Evolutionary conservation across 2,113 vertebrate genomes (phyloP).

Genomic region (Malurus elegans): DNA sequence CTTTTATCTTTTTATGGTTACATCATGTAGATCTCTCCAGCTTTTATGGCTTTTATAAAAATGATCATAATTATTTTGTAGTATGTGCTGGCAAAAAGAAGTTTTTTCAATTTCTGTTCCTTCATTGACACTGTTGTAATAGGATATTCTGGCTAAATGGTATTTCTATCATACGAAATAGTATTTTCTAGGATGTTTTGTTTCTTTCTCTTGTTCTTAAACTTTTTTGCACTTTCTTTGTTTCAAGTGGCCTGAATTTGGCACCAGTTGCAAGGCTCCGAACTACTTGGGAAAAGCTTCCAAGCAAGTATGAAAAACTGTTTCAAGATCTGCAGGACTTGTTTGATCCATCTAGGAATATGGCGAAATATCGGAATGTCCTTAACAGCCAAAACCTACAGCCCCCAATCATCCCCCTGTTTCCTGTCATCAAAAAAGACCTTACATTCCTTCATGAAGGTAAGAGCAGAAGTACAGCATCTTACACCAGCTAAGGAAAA

Average conservation of each 20-base stretch:
- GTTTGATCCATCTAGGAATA: slow-evolving; percentile 97
- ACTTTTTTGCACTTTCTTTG: neutral
- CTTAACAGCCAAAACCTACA: slow-evolving; percentile 97
- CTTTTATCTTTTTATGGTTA: neutral
- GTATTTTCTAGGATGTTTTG: neutral
- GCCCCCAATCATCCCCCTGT: slow-evolving; percentile 94
- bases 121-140: neutral
- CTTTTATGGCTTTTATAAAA: neutral
- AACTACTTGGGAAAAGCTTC: slow-evolving; percentile 97
- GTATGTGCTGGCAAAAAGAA: neutral
- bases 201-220: neutral
- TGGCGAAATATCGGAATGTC: slow-evolving; percentile 98
- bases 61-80: neutral
- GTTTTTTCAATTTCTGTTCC: neutral
- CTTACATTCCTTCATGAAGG: slow-evolving; percentile 98
- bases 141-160: neutral
- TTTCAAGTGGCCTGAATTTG: slow-evolving; percentile 89
- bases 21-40: neutral
- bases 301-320: slow-evolving; percentile 97
- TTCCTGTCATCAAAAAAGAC: slow-evolving; percentile 99
- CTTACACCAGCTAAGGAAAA: neutral
- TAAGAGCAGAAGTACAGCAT: slow-evolving; percentile 23
- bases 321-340: slow-evolving; percentile 98
- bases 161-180: neutral
- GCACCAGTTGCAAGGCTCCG: slow-evolving; percentile 94